These are phyloP conservation scores for Thalpophila matura DNA, from an alignment of 2,888 invertebrate species.

Conservation along the genomic window DNA sequence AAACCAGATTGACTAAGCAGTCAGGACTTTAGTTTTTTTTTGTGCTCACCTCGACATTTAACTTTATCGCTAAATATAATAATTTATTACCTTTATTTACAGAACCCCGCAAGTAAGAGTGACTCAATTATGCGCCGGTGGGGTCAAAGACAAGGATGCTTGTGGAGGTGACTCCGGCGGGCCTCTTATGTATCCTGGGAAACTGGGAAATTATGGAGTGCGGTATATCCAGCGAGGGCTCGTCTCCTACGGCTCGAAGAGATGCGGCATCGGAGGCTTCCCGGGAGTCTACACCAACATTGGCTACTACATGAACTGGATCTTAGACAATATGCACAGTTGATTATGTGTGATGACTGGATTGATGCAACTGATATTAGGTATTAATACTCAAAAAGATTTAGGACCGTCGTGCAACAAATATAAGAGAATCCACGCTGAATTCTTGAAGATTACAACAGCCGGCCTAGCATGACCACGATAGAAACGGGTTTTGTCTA, in stretches of 20 bases:
- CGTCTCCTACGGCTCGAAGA: constrained; percentile 90
- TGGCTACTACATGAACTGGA: constrained; percentile 90
- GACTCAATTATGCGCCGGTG: constrained; percentile 90
- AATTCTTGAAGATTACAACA: no score
- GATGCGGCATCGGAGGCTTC: constrained; percentile 86
- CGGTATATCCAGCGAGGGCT: constrained; percentile 91
- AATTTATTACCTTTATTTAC: constrained; percentile 20
- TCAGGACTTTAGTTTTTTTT: no score
- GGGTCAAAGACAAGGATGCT: constrained; percentile 89
- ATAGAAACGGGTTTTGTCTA: no score
- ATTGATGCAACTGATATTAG: constrained; percentile 2
- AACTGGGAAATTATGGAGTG: constrained; percentile 71
- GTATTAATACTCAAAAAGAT: constrained; percentile 33
- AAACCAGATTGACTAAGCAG: no score
- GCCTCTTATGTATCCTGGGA: constrained; percentile 88
- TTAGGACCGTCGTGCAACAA: constrained; percentile 3
- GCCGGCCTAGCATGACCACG: no score
- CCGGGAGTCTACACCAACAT: constrained; percentile 92
- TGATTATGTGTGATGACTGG: constrained; percentile 39
- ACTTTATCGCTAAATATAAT: background rate
- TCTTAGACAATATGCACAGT: constrained; percentile 86
- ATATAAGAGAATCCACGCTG: background rate
- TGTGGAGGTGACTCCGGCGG: constrained; percentile 94
- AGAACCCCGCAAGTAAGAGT: constrained; percentile 75
- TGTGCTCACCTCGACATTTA: no score